These are phyloP conservation scores for Menidia beryllina DNA, from an alignment of 2,113 vertebrate genomes.

Conservation along the genomic window DNA sequence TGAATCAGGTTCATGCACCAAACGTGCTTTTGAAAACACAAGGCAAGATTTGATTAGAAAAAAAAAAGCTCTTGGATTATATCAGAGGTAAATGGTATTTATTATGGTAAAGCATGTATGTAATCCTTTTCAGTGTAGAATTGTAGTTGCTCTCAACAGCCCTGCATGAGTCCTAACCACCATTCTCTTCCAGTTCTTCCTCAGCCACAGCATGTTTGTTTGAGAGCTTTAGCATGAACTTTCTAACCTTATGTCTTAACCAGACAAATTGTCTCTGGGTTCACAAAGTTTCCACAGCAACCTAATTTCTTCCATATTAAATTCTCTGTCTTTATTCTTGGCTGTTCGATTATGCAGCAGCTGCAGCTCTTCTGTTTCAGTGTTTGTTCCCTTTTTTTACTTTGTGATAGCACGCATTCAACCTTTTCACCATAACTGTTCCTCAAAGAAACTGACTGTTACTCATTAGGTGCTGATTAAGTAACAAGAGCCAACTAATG, in stretches of 20 bases:
- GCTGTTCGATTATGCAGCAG: slow-evolving; percentile 25
- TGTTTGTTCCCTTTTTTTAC: slow-evolving; percentile 3
- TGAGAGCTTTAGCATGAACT: slow-evolving; percentile 51
- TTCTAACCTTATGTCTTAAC: slow-evolving; percentile 33
- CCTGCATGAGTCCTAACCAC: background rate
- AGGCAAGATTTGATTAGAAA: background rate
- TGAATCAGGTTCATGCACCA: background rate
- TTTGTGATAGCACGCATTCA: slow-evolving; percentile 37
- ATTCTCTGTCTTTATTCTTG: slow-evolving; percentile 58
- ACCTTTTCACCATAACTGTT: slow-evolving; percentile 35
- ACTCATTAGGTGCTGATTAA: slow-evolving; percentile 33
- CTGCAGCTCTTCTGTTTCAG: slow-evolving; percentile 35
- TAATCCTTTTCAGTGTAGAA: slow-evolving; percentile 10
- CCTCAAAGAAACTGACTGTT: slow-evolving; percentile 22
- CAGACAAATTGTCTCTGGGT: slow-evolving; percentile 67
- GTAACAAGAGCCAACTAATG: slow-evolving; percentile 6
- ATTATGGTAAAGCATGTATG: background rate
- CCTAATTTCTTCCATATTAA: slow-evolving; percentile 66
- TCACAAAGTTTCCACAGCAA: slow-evolving; percentile 66
- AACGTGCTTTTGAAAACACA: background rate
- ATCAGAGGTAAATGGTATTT: slow-evolving; percentile 8
- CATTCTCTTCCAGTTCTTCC: slow-evolving; percentile 23
- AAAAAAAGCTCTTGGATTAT: background rate
- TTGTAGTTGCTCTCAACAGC: background rate
- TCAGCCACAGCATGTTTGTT: slow-evolving; percentile 44